These are phyloP conservation scores for Thalpophila matura DNA, from an alignment of 2,888 invertebrate species.

Conservation along the genomic window DNA sequence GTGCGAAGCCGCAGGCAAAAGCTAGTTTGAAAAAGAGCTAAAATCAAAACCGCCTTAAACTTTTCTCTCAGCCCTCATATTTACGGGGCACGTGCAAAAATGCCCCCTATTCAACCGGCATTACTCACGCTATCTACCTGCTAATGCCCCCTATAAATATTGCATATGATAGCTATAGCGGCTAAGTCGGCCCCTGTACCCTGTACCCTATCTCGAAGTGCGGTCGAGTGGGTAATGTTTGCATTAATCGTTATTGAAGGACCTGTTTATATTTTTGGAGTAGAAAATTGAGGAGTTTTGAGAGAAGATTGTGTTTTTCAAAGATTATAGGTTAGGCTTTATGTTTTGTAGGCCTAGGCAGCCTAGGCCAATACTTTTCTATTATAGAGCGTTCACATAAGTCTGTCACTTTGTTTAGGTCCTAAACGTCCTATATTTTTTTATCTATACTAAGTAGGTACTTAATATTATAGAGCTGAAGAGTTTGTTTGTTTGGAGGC, in stretches of 20 bases:
- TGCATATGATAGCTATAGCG: conserved; percentile 77
- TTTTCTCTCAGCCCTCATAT: conserved; percentile 51
- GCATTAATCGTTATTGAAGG: conserved; percentile 61
- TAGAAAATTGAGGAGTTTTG: conserved; percentile 22
- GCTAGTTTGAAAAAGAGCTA: too few relatives aligned
- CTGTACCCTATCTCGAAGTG: conserved; percentile 59
- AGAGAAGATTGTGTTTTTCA: conserved; percentile 1
- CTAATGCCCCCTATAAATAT: conserved; percentile 83
- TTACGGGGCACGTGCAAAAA: conserved; percentile 79
- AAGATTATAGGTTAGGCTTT: neutral
- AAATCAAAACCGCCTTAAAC: conserved; percentile 38
- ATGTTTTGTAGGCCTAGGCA: neutral
- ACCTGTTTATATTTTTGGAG: conserved; percentile 50
- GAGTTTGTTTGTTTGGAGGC: too few relatives aligned
- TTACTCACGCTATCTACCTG: conserved; percentile 85
- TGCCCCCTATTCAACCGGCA: conserved; percentile 79
- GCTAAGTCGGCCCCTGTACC: conserved; percentile 41
- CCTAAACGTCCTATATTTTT: too few relatives aligned
- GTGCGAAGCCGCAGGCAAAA: too few relatives aligned
- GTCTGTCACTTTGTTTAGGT: too few relatives aligned
- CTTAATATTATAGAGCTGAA: too few relatives aligned
- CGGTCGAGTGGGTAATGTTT: conserved; percentile 48
- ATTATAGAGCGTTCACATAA: too few relatives aligned
- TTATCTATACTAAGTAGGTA: too few relatives aligned
- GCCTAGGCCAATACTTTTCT: too few relatives aligned